Percentiles rank a stretch among this genome's conserved stretches.
Evolutionary conservation across 2,113 vertebrate species (phyloP).

Genomic region (Crotalus helleri): DNA sequence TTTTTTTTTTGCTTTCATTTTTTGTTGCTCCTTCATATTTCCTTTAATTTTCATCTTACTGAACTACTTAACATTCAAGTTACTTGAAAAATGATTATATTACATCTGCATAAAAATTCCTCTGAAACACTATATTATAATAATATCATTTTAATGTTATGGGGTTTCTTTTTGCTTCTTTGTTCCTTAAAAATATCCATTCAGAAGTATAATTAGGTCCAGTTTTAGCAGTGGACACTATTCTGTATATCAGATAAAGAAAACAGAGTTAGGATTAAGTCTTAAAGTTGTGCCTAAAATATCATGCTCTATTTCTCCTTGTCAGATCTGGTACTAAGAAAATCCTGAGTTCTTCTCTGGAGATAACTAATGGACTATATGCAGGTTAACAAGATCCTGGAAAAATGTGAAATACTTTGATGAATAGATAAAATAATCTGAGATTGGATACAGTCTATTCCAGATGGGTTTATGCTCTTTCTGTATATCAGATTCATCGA

Average conservation of each 20-base stretch:
- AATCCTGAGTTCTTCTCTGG: not conserved
- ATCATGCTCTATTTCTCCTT: not conserved
- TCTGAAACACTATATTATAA: not conserved
- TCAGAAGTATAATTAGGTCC: not conserved
- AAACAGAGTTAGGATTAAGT: not conserved
- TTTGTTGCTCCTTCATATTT: not conserved
- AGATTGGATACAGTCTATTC: not conserved
- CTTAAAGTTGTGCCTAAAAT: not conserved
- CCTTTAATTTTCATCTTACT: not conserved
- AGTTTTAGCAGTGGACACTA: not conserved
- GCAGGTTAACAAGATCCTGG: not conserved
- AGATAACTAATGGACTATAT: not conserved
- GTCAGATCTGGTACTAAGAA: not conserved
- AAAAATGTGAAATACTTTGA: not conserved
- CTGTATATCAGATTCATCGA: not conserved
- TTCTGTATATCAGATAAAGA: not conserved
- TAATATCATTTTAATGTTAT: not conserved
- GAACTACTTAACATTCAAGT: not conserved
- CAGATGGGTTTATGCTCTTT: not conserved
- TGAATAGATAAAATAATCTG: not conserved
- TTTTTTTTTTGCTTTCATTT: not conserved
- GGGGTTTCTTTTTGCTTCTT: not conserved
- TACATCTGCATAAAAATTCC: not conserved
- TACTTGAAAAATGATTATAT: not conserved
- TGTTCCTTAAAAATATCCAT: not conserved